Conservation (phyloP, 2,113 vertebrate species). For the Poeciliopsis retropinna region DNA sequence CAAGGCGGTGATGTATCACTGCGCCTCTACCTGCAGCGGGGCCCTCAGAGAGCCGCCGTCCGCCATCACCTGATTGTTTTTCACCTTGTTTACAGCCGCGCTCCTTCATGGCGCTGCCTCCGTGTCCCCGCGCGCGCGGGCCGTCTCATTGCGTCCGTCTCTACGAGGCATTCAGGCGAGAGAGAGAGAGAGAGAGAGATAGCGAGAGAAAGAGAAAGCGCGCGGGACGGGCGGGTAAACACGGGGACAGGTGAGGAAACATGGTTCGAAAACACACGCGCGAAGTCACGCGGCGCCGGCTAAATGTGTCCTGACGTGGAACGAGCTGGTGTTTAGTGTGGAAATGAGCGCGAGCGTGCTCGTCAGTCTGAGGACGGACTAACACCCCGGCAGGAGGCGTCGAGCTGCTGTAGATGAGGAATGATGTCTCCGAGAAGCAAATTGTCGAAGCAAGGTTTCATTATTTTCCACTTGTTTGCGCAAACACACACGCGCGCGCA, state of each 20-base stretch:
- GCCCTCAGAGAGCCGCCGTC: conserved; percentile 62
- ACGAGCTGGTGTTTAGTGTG: conserved; percentile 55
- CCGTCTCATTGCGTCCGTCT: conserved; percentile 77
- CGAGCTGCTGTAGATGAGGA: conserved; percentile 33
- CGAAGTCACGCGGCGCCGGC: conserved; percentile 27
- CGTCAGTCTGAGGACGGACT: conserved; percentile 53
- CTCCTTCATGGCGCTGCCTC: conserved; percentile 56
- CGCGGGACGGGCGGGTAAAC: conserved; percentile 35
- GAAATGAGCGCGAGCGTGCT: conserved; percentile 46
- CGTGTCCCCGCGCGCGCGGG: conserved; percentile 60
- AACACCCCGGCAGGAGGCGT: conserved; percentile 27
- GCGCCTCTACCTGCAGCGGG: conserved; percentile 25
- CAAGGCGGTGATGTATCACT: conserved; percentile 55
- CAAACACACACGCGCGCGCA: neutral
- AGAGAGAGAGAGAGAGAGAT: neutral
- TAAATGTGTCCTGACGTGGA: conserved; percentile 57
- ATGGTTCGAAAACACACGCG: conserved; percentile 52
- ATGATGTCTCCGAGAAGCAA: conserved; percentile 24
- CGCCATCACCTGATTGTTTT: conserved; percentile 70
- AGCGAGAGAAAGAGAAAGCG: neutral
- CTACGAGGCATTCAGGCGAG: conserved; percentile 65
- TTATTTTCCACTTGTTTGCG: neutral
- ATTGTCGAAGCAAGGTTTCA: conserved; percentile 5
- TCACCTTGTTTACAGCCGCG: conserved; percentile 72
- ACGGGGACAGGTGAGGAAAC: conserved; percentile 69